Conservation (phyloP, 2,888 invertebrate species). For the Stictocephala bisonia region DNA sequence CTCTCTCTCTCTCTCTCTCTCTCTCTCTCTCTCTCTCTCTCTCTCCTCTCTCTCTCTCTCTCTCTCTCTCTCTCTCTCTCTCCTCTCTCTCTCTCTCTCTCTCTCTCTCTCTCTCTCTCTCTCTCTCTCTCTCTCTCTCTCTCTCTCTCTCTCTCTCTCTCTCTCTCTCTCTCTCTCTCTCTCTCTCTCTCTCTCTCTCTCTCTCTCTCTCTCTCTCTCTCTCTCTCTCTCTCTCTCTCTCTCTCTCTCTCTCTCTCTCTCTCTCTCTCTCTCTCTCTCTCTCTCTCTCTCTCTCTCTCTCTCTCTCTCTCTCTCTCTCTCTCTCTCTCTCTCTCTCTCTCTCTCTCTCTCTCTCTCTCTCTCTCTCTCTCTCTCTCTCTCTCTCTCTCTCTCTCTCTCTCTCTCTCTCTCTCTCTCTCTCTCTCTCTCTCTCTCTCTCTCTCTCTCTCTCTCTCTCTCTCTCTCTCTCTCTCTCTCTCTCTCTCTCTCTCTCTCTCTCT, state of each 20-base stretch:
- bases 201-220: neutral
- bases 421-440: neutral
- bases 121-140: neutral
- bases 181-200: neutral
- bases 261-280: neutral
- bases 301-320: neutral
- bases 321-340: neutral
- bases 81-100: conserved; percentile 8
- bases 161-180: neutral
- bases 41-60: too few relatives aligned
- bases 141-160: neutral
- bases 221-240: too few relatives aligned
- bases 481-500: neutral
- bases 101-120: neutral
- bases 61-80: conserved; percentile 3
- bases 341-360: neutral
- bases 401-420: neutral
- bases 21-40: too few relatives aligned
- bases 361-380: neutral
- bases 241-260: neutral
- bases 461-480: neutral
- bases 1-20: too few relatives aligned
- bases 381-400: neutral
- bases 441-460: neutral
- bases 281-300: neutral